Evolutionary conservation across 2,113 vertebrate genomes (phyloP), one percentile per base, ranked within the genome.

Genomic region (Tachysurus vachellii): DNA sequence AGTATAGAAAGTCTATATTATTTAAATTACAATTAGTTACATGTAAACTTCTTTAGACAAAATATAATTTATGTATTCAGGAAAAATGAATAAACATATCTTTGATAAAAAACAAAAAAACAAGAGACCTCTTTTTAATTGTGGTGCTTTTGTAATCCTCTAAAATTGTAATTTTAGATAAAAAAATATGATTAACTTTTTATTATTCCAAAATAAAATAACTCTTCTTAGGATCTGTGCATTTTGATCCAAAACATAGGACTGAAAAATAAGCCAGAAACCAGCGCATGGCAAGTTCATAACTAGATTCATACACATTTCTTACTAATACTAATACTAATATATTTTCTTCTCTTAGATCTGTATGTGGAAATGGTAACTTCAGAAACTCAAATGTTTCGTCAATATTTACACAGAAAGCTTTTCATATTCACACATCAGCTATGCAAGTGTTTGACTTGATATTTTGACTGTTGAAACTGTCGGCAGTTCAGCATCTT

Each of bases 401-500:
- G 19, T 28, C 26, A 53, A 11, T 79, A 57, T 36, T 21, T 36
- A 80, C 77, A 57, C 9, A 36, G 26, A 79, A 28, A 7, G 5
- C 54, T 75, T 13, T 26, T 4, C 21, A 28, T 54, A 54, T 56
- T 57, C 10, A 57, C 28, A 57, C 8, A 19, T 31, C 28, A 19
- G 7, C 28, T 31, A 31, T n/a, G 47, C 23, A 77, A 1, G 1
- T 77, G 71, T 5, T 14, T 28, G 0, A 23, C 8, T 50, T 75
- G 44, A 28, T 56, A 28, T 54, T 54, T 13, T 54, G 14, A 26
- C 26, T 28, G 50, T 79, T 56, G 77, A 56, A 80, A 57, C 53
- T 80, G 50, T n/a, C 54, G 21, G 53, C n/a, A 80, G 53, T 80
- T 80, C n/a, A 56, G 53, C 76, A 54, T 79, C 53, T n/a, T 31